phyloP scores from a whole-genome alignment of 1,140 invertebrate species.

The Drosophila jambulina region DNA sequence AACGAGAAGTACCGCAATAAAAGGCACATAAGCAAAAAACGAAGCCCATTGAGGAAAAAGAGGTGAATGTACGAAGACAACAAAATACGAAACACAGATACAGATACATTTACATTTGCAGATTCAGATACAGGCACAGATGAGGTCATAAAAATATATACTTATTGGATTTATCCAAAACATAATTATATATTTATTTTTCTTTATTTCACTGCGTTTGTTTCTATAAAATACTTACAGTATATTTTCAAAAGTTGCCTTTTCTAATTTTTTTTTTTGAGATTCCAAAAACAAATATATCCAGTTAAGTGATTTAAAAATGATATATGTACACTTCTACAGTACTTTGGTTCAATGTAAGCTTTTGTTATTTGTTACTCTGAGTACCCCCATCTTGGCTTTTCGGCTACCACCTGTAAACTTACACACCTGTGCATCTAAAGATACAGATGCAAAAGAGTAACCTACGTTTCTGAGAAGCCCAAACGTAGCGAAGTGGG shows the following conservation, averaged over 20 bases:
- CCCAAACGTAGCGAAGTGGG: slow-evolving; percentile 35
- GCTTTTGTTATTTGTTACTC: background rate
- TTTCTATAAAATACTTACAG: background rate
- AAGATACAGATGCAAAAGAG: slow-evolving; percentile 14
- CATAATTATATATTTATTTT: no score
- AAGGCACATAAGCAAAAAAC: slow-evolving; percentile 23
- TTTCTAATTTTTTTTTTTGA: no score
- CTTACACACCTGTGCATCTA: slow-evolving; percentile 15
- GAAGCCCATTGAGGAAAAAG: slow-evolving; percentile 37
- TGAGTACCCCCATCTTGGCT: background rate
- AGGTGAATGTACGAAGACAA: slow-evolving; percentile 70
- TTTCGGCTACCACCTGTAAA: background rate
- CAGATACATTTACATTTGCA: slow-evolving; percentile 13
- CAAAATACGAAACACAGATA: slow-evolving; percentile 26
- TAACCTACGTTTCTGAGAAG: slow-evolving; percentile 25
- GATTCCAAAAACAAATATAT: background rate
- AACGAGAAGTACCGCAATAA: slow-evolving; percentile 68
- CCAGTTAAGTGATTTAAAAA: background rate
- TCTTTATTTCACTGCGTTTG: background rate
- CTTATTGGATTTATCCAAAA: background rate
- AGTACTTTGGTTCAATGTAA: background rate
- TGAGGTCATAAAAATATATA: background rate
- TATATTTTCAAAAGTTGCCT: no score
- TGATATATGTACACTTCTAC: background rate
- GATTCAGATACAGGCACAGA: background rate